Conservation (phyloP, 2,113 vertebrate genomes). For the Pseudonaja textilis region DNA sequence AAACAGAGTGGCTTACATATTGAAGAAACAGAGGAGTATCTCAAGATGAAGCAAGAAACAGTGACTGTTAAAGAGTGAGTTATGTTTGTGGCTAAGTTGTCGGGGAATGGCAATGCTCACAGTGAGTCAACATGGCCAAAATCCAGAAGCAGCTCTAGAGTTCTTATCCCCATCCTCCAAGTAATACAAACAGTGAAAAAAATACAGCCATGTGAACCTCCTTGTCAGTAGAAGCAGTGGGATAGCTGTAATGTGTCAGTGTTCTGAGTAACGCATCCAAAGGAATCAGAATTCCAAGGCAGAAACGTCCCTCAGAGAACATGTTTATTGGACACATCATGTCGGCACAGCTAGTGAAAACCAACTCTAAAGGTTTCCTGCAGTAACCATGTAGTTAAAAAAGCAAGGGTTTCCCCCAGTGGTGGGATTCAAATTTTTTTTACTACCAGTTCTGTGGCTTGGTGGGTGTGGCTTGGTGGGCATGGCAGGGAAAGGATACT, state of each 20-base stretch:
- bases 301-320: no score
- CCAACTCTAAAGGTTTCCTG: no score
- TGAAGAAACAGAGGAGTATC: not conserved
- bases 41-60: not conserved
- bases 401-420: no score
- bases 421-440: no score
- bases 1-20: not conserved
- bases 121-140: not conserved
- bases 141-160: not conserved
- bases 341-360: no score
- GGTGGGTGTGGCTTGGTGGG: no score
- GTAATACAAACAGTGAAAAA: not conserved
- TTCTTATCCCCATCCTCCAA: not conserved
- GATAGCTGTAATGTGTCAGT: not conserved
- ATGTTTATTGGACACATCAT: no score
- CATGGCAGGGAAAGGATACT: no score
- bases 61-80: not conserved
- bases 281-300: no score
- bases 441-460: no score
- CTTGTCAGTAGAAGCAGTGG: not conserved
- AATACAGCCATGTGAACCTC: not conserved
- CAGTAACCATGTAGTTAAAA: no score
- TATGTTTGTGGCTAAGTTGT: not conserved
- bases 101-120: not conserved
- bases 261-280: no score